Evolutionary conservation across 2,113 vertebrate species (phyloP).

Genomic region (Ifrita kowaldi): DNA sequence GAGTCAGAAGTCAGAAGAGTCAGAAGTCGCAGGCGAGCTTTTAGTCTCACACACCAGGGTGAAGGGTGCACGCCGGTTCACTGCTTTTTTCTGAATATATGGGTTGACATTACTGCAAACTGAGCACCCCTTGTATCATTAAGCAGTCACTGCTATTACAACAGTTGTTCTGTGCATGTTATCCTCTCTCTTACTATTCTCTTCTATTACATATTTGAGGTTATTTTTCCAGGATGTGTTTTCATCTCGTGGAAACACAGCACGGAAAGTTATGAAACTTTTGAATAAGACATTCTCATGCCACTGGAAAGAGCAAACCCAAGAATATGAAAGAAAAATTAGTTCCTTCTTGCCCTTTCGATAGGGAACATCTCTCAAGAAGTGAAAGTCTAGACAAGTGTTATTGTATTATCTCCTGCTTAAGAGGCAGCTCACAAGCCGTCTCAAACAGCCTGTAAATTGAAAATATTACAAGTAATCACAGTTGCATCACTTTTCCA

Average conservation of each 20-base stretch:
- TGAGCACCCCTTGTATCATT: background rate
- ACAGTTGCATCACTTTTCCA: background rate
- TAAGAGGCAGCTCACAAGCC: background rate
- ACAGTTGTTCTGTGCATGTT: background rate
- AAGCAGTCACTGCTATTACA: background rate
- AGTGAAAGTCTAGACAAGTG: background rate
- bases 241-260: background rate
- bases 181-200: background rate
- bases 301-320: background rate
- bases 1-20: background rate
- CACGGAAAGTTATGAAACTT: background rate
- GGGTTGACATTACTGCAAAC: background rate
- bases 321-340: background rate
- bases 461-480: background rate
- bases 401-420: background rate
- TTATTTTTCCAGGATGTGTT: background rate
- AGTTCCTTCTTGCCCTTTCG: background rate
- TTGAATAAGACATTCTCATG: background rate
- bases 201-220: rapidly evolving
- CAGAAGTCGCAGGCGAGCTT: background rate
- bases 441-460: background rate
- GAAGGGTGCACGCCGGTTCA: rapidly evolving
- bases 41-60: background rate
- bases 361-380: background rate
- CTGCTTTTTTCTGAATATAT: background rate